Evolutionary conservation across 2,888 invertebrate genomes (phyloP).

Genomic region (Lepidocyrtoides sp.): DNA sequence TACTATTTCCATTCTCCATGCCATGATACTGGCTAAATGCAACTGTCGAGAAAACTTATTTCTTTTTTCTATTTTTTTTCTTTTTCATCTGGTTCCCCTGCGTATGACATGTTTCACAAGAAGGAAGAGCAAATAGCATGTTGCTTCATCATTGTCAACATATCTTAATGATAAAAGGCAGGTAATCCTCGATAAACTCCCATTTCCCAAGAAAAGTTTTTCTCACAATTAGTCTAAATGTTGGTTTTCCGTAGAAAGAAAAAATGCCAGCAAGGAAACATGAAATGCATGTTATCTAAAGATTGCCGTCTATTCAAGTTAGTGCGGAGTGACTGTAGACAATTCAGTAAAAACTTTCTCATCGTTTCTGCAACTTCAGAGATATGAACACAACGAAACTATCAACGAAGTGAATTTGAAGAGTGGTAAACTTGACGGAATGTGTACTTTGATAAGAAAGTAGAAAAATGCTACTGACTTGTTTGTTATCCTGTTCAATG

Average conservation of each 20-base stretch:
- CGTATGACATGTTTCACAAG: conserved; percentile 53
- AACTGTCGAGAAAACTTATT: conserved; percentile 23
- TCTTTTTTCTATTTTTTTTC: conserved; percentile 14
- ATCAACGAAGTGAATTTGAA: conserved; percentile 26
- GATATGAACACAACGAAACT: neutral
- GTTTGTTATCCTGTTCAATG: too few species aligned
- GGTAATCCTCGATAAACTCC: conserved; percentile 33
- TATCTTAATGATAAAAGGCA: conserved; percentile 55
- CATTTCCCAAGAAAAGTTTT: neutral
- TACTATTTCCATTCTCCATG: neutral
- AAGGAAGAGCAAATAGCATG: conserved; percentile 49
- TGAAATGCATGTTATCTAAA: too few species aligned
- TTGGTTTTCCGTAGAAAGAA: neutral
- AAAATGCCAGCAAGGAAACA: neutral
- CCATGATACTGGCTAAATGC: neutral
- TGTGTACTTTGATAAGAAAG: neutral
- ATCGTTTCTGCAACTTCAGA: neutral
- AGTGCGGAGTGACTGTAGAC: neutral
- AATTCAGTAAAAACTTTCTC: neutral
- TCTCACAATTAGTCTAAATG: conserved; percentile 9
- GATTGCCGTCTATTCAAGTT: neutral
- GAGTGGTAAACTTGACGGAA: neutral
- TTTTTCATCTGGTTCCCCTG: conserved; percentile 34
- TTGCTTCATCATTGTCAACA: conserved; percentile 61
- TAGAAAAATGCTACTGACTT: neutral